Conservation (phyloP, 1,140 invertebrate species). For the Berghia stephanieae region DNA sequence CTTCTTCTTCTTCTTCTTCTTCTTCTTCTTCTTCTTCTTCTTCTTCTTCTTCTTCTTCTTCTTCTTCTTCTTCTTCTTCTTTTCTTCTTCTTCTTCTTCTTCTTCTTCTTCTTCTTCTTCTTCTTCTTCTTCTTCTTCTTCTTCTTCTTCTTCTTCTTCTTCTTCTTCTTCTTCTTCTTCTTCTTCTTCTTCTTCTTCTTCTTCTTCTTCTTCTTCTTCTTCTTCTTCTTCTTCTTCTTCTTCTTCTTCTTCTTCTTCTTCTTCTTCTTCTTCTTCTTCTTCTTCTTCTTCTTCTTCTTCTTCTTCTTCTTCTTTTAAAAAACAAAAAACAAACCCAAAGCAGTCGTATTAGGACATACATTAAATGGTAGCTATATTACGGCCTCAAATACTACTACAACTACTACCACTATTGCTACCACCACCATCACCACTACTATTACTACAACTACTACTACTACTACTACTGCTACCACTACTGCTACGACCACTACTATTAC, state of each 20-base stretch:
- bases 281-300: no score
- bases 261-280: no score
- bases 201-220: not conserved
- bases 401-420: no score
- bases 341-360: no score
- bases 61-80: not conserved
- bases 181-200: not conserved
- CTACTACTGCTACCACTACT: not conserved
- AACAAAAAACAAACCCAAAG: conserved; percentile 19
- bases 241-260: no score
- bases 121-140: not conserved
- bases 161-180: not conserved
- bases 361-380: no score
- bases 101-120: not conserved
- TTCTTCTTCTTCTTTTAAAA: conserved; percentile 1
- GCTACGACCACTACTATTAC: not conserved
- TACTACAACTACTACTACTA: not conserved
- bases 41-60: not conserved
- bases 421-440: not conserved
- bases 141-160: not conserved
- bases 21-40: not conserved
- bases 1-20: not conserved
- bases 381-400: not conserved
- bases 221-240: no score
- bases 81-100: not conserved